Evolutionary conservation across 64 coral and sea anemone genomes (phyloP).

Genomic region (Actinia tenebrosa): DNA sequence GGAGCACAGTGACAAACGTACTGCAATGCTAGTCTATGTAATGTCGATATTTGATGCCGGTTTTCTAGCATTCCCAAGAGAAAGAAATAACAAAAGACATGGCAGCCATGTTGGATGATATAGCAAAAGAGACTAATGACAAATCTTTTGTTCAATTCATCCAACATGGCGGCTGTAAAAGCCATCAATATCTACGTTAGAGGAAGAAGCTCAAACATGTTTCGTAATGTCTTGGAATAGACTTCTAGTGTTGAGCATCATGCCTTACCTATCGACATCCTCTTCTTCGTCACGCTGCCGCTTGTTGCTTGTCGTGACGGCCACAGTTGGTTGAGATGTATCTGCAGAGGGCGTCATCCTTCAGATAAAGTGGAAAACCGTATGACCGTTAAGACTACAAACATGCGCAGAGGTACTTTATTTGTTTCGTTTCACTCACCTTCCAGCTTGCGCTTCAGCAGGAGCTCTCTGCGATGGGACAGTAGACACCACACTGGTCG

Average conservation of each 20-base stretch:
- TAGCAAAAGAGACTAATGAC: too few relatives aligned
- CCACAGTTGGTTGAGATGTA: background rate
- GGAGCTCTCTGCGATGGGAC: background rate
- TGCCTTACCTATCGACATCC: constrained; percentile 7
- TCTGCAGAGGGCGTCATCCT: background rate
- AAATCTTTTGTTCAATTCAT: too few relatives aligned
- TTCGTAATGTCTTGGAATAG: background rate
- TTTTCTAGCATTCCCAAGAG: too few relatives aligned
- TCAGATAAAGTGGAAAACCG: background rate
- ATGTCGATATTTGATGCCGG: too few relatives aligned
- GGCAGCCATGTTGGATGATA: too few relatives aligned
- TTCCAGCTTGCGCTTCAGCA: background rate
- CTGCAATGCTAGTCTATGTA: too few relatives aligned
- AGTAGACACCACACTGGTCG: constrained; percentile 13
- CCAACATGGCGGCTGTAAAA: too few relatives aligned
- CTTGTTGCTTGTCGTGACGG: constrained; percentile 11
- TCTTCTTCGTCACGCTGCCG: constrained; percentile 45
- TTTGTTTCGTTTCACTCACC: background rate
- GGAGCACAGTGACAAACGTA: too few relatives aligned
- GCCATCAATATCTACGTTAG: too few relatives aligned
- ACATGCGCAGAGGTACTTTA: too few relatives aligned
- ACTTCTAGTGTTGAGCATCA: background rate
- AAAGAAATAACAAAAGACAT: too few relatives aligned
- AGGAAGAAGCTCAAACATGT: background rate
- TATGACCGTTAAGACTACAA: too few relatives aligned